Evolutionary conservation across 2,888 invertebrate species (phyloP), one percentile per base, ranked within the genome.

Genomic region (Eurytoma adleriae): DNA sequence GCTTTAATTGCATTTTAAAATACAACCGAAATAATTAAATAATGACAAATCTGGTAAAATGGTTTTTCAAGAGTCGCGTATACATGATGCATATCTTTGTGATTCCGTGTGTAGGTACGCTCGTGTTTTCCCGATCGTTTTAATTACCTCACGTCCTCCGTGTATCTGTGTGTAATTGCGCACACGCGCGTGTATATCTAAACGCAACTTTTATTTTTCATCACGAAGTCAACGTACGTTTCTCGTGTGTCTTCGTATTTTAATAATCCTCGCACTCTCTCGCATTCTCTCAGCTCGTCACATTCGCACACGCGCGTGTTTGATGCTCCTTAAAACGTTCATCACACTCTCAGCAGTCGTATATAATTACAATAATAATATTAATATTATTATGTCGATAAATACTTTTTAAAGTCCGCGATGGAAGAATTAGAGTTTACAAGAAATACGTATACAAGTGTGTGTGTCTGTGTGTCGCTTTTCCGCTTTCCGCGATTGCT

Each of bases 1-100:
- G 95, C 95, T 94, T 95, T 94, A 94, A 94, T 95, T 95, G 95
- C 95, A 94, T 94, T 95, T 93, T 94, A 94, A 95, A 94, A 94
- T 95, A 95, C 95, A 95, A 95, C 94, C 89, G 94, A 95, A 95
- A 94, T 94, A 94, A 90, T 94, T 94, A 94, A 94, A 95, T 94
- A 94, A 94, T 94, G 94, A 94, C 93, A 94, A 93, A 93, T 94
- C 93, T 94, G 94, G 94, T 94, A 94, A 94, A 94, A 94, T 94
- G 89, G 89, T 89, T 90, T 85, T 85, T 90, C 93, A 94, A 94
- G 93, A 92, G 92, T 93, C 94, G 95, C 95, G 95, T 95, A 95
- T 95, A 95, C 95, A 94, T 94, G 92, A 92, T 93, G 93, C 91
- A 93, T 94, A 92, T 92, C 91, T 91, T 92, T 92, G 92, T 91